phyloP scores from a whole-genome alignment of 2,888 invertebrate species.

The Philaethria dido region DNA sequence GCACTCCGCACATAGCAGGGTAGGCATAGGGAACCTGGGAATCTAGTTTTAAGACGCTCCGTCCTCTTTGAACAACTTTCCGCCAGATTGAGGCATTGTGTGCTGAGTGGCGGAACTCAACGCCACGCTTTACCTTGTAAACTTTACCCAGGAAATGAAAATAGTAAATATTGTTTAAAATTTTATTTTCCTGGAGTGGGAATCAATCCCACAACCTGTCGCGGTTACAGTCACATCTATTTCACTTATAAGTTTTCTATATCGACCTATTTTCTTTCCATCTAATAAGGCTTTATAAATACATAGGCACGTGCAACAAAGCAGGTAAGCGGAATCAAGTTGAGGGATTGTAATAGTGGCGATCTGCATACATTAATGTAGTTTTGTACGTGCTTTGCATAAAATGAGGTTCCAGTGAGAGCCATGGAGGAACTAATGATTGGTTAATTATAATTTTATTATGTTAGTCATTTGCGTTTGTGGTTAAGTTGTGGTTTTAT shows the following conservation, averaged over 20 bases:
- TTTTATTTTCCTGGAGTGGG: too few species aligned
- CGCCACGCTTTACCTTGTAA: too few species aligned
- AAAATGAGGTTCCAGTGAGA: not conserved
- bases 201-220: too few species aligned
- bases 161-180: too few species aligned
- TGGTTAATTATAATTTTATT: not conserved
- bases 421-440: not conserved
- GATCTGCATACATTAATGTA: slow-evolving; percentile 15
- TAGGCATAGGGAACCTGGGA: too few species aligned
- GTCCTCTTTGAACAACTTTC: too few species aligned
- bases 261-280: not conserved
- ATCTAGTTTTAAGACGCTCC: too few species aligned
- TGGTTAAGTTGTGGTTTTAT: not conserved
- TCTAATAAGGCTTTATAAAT: slow-evolving; percentile 6
- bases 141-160: too few species aligned
- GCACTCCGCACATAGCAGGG: too few species aligned
- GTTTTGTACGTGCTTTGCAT: slow-evolving; percentile 14
- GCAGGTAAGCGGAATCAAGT: slow-evolving; percentile 6
- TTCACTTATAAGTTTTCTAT: not conserved
- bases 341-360: slow-evolving; percentile 12
- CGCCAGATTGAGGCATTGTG: too few species aligned
- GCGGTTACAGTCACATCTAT: too few species aligned
- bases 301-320: slow-evolving; percentile 11
- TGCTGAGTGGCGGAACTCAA: too few species aligned
- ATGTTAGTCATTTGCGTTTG: not conserved